These are phyloP conservation scores for Metridium senile DNA, from an alignment of 92 coral and sea anemone species.

Conservation along the genomic window DNA sequence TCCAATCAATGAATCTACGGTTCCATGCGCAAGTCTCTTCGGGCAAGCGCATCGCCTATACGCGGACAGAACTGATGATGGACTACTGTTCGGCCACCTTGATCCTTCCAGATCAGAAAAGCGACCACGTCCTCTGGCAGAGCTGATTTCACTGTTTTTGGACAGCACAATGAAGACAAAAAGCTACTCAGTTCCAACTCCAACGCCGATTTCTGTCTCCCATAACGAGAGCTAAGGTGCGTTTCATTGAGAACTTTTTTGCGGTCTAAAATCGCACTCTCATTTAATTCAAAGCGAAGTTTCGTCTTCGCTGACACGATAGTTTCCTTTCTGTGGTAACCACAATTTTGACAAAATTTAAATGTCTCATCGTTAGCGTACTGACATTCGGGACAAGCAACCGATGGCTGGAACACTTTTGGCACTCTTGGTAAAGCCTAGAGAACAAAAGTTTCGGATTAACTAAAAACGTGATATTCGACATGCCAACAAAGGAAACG, in stretches of 20 bases:
- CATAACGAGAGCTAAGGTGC: slow-evolving; percentile 15
- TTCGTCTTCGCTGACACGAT: neutral
- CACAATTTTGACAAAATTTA: neutral
- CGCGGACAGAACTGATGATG: neutral
- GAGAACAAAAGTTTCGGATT: neutral
- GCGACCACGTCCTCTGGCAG: slow-evolving; percentile 28
- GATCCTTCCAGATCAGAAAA: slow-evolving; percentile 38
- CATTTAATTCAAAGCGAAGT: neutral
- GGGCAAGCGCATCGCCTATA: neutral
- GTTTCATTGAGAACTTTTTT: neutral
- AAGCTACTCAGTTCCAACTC: slow-evolving; percentile 12
- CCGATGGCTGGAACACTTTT: neutral
- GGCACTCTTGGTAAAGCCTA: neutral
- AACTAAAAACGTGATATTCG: slow-evolving; percentile 12
- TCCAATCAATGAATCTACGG: slow-evolving; percentile 30
- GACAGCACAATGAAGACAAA: neutral
- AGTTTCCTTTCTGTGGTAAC: neutral
- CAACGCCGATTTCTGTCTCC: slow-evolving; percentile 34
- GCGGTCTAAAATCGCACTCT: neutral
- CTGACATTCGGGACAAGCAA: neutral
- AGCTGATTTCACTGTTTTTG: slow-evolving; percentile 20
- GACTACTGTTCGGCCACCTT: slow-evolving; percentile 12
- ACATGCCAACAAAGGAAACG: slow-evolving; percentile 21
- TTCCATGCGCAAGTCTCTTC: slow-evolving; percentile 20
- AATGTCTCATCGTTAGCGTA: neutral